Evolutionary conservation across 1,140 invertebrate species (phyloP), one percentile per base, ranked within the genome.

Genomic region (Notospermus geniculatus): DNA sequence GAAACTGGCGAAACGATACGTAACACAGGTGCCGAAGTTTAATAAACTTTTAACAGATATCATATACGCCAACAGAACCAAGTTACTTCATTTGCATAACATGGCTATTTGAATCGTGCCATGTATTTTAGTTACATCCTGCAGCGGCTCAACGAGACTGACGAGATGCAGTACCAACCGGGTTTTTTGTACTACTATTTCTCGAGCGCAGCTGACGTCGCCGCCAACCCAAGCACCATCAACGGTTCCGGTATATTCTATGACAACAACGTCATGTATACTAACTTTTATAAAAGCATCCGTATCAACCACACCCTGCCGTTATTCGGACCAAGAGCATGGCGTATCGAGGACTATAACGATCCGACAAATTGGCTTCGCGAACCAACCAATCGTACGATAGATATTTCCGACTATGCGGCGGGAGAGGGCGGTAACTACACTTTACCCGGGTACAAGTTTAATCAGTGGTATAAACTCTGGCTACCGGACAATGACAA

Each of bases 131-230:
- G 82, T 67, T 83, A 95, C 69, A 94, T 97, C 50, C 84, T 97
- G 0, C 95, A 98, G 78, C 78, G 77, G 54, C 66, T 80, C 62
- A 80, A 80, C 62, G 57, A 71, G 53, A 65, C 72, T 2, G 69
- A 64, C 28, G 71, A 73, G 52, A 79, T 79, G 71, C 91, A 91
- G 0, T 92, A 94, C 65, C 94, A 97, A 83, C 95, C 95, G 0
- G 95, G 95, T 58, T 92, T 98, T 88, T 95, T 97, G 92, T 98
- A 98, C 76, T 96, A 97, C 73, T 96, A 97, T 73, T 82, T 98
- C 22, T 96, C 94, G 0, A 90, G 92, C 0, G 90, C 96, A 0
- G 93, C 96, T 0, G 95, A 98, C 81, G 92, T 98, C 0, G 91
- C 94, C 0, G 87, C 93, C 0, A 97, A 95, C 83, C 88, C 89